phyloP scores from a whole-genome alignment of 2,888 invertebrate species.

The Cepaea hortensis region DNA sequence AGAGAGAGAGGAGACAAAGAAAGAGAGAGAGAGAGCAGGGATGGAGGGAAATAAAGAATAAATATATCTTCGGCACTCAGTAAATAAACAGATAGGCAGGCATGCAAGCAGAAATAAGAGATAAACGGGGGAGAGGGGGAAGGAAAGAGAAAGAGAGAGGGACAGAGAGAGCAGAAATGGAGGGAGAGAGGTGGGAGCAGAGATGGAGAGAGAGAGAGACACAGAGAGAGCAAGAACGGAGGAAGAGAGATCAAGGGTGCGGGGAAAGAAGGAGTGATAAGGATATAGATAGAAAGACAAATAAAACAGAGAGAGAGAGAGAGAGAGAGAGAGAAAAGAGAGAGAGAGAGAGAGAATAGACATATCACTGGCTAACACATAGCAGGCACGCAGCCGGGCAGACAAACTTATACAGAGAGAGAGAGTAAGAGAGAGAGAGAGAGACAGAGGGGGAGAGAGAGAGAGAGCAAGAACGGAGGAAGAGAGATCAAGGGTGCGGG shows the following conservation, averaged over 20 bases:
- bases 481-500: not conserved
- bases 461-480: not conserved
- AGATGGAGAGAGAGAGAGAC: not conserved
- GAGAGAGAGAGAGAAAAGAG: not conserved
- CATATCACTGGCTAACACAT: no score
- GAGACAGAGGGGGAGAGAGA: not conserved
- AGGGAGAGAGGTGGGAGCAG: not conserved
- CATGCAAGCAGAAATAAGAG: not conserved
- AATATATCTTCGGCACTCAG: not conserved
- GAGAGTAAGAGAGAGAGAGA: conserved; percentile 28
- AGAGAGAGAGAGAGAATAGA: not conserved
- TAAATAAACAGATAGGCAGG: not conserved
- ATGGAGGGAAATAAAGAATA: conserved; percentile 9
- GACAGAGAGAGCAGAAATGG: conserved; percentile 11
- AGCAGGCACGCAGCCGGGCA: not conserved
- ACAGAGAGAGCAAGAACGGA: not conserved
- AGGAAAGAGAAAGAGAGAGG: conserved; percentile 1
- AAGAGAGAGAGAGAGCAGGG: conserved; percentile 4
- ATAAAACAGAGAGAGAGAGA: not conserved
- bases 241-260: not conserved
- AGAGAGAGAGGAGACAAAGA: conserved; percentile 3
- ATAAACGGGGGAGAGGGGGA: not conserved
- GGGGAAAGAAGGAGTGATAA: not conserved
- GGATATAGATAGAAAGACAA: not conserved
- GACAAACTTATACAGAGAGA: conserved; percentile 20